Conservation (phyloP, 2,888 invertebrate species). For the Pediacus dermestoides region DNA sequence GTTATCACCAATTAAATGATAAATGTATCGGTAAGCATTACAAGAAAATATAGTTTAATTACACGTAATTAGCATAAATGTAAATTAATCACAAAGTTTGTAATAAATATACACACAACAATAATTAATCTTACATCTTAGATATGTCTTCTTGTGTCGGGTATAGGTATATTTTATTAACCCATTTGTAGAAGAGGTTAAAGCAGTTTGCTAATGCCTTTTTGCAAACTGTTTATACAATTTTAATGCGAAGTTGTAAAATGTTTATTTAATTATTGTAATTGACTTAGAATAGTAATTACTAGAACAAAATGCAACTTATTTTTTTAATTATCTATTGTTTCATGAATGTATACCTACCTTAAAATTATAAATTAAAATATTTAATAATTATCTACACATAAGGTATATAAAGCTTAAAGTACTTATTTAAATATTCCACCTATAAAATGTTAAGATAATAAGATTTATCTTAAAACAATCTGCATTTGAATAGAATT, state of each 20-base stretch:
- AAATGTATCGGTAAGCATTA: no score
- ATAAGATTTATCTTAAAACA: conserved; percentile 18
- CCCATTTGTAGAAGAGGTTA: no score
- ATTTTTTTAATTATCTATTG: conserved; percentile 6
- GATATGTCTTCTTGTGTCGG: no score
- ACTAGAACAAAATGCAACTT: background rate
- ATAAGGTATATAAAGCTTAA: conserved; percentile 3
- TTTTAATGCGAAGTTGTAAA: no score
- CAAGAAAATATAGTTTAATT: background rate
- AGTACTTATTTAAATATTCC: conserved; percentile 16
- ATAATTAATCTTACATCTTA: no score
- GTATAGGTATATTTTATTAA: no score
- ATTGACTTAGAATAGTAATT: no score
- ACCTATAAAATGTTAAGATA: conserved; percentile 16
- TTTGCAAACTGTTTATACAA: no score
- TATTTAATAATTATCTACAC: conserved; percentile 4
- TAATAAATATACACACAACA: no score
- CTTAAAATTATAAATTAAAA: conserved; percentile 5
- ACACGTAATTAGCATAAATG: conserved; percentile 1
- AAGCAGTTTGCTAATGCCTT: no score
- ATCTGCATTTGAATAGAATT: conserved; percentile 29
- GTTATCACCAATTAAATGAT: conserved; percentile 2
- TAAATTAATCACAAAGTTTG: no score
- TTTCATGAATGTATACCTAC: background rate
- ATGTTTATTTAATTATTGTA: no score